Conservation (phyloP, 2,888 invertebrate species). For the Vannuccia rotundouncinata region DNA sequence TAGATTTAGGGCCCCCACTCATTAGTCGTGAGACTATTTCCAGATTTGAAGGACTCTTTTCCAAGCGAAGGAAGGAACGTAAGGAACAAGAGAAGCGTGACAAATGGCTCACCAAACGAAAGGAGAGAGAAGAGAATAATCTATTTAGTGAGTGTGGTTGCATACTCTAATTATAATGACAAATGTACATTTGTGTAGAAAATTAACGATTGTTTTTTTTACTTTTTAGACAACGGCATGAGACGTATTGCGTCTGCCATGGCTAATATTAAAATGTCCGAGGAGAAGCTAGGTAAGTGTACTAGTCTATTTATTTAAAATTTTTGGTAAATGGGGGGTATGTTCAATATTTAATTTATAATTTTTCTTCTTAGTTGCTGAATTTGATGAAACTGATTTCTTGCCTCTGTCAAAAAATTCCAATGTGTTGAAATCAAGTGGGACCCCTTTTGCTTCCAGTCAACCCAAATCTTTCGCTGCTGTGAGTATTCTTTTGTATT, state of each 20-base stretch:
- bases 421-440: not conserved
- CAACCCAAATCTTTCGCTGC: not conserved
- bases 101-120: not conserved
- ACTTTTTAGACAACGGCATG: not conserved
- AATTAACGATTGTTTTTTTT: not conserved
- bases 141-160: not conserved
- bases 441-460: not conserved
- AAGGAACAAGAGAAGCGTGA: not conserved
- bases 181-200: not conserved
- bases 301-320: no score
- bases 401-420: not conserved
- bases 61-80: not conserved
- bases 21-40: slow-evolving; percentile 65
- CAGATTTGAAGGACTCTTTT: slow-evolving; percentile 44
- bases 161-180: not conserved
- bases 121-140: not conserved
- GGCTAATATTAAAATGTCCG: not conserved
- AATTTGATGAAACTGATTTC: not conserved
- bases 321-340: no score
- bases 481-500: no score
- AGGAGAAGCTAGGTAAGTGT: not conserved
- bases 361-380: not conserved
- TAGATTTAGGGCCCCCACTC: slow-evolving; percentile 69
- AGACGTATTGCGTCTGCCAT: not conserved
- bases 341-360: no score